These are phyloP conservation scores for Lasioglossum albipes DNA, from an alignment of 1,140 invertebrate species.

Conservation along the genomic window DNA sequence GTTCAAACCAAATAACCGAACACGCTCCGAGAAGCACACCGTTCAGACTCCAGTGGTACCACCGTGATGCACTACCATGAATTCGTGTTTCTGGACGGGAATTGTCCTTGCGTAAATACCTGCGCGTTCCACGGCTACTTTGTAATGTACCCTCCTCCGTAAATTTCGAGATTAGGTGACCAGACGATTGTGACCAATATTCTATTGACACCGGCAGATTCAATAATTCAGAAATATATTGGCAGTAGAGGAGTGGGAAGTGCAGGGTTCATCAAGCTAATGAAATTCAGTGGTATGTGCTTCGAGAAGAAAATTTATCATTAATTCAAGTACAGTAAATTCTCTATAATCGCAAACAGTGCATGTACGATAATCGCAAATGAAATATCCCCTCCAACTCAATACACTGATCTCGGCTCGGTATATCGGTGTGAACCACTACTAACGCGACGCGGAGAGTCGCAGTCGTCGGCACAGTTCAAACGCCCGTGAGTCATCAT, in stretches of 20 bases:
- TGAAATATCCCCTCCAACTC: too few species aligned
- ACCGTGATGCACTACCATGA: constrained; percentile 8
- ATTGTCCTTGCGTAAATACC: background rate
- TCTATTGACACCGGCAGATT: background rate
- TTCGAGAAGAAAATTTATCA: too few species aligned
- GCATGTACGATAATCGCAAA: too few species aligned
- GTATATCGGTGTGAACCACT: too few species aligned
- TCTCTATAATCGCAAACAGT: too few species aligned
- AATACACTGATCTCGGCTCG: too few species aligned
- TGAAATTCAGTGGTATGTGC: background rate
- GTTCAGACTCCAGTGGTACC: constrained; percentile 3
- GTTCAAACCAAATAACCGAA: constrained; percentile 56
- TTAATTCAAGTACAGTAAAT: too few species aligned
- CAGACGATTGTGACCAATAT: background rate
- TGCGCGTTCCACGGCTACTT: background rate
- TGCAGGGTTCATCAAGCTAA: background rate
- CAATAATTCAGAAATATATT: background rate
- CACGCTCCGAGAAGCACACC: background rate
- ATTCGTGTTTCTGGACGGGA: constrained; percentile 14
- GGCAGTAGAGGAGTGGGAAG: background rate
- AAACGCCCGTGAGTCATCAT: too few species aligned
- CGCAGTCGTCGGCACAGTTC: too few species aligned
- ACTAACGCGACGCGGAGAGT: too few species aligned
- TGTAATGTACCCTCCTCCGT: background rate
- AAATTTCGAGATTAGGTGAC: constrained; percentile 37